Evolutionary conservation across 2,797 vertebrate species (phyloP), one percentile per base, ranked within the genome.

Genomic region (Aphelocoma californica): DNA sequence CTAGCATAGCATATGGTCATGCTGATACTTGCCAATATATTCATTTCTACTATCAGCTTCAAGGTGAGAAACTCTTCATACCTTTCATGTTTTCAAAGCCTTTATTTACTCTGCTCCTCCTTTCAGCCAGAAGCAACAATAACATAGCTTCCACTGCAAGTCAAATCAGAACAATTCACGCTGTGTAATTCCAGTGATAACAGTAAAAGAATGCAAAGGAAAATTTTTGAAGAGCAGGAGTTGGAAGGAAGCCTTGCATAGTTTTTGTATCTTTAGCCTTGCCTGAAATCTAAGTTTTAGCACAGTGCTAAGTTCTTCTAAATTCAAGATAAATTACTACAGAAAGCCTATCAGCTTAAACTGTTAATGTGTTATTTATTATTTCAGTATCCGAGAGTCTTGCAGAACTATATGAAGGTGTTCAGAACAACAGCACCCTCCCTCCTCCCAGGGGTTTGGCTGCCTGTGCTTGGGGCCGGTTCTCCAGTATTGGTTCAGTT

Each of bases 401-500:
- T 72, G 29, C 48, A 86, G 34, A 84, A 86, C 12, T 32, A 29
- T 8, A 34, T 7, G 16, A n/a, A 78, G 6, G 5, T 24, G 5
- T 18, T 57, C 21, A 61, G 23, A 82, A 28, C 2, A 67, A 70
- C 3, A 48, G 15, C 32, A 60, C 5, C 1, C 18, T 47, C 9
- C 3, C 8, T 10, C 2, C 8, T 56, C 24, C 34, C 25, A 44
- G 24, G 8, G 71, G 6, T 34, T 14, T 17, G 8, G 23, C 58
- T 85, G 50, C 18, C 23, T 48, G 40, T 36, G 26, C 15, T 47
- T 67, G 34, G 5, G 29, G 29, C 8, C 51, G 31, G 25, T 62
- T 88, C 12, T 64, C 32, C 0, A 0, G 21, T 29, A 29, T 2
- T 18, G 1, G 7, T 50, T 67, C 66, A 74, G 57, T 28, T 21